Evolutionary conservation across 2,888 invertebrate species (phyloP).

Genomic region (Bursaphelenchus okinawaensis): DNA sequence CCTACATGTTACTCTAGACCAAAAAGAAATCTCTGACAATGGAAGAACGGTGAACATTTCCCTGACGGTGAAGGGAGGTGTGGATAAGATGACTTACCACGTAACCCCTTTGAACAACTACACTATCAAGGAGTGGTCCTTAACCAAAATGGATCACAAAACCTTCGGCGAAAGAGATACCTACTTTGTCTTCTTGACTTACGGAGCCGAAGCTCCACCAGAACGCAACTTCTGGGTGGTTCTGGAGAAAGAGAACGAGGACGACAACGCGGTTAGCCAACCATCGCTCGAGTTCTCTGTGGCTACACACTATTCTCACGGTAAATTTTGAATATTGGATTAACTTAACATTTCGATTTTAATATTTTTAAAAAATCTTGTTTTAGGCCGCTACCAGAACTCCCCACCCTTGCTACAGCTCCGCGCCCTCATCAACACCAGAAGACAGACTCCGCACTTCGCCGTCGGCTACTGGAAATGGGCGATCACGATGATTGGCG

Average conservation of each 20-base stretch:
- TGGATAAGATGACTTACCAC: conserved; percentile 53
- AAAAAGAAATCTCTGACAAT: conserved; percentile 27
- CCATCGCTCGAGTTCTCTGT: conserved; percentile 50
- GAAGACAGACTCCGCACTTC: conserved; percentile 35
- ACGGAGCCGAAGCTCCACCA: conserved; percentile 45
- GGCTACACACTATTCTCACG: conserved; percentile 55
- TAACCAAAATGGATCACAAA: conserved; percentile 34
- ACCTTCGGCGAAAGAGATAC: conserved; percentile 32
- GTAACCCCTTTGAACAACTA: conserved; percentile 51
- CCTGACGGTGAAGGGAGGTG: conserved; percentile 47
- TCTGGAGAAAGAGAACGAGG: conserved; percentile 34
- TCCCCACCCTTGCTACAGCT: conserved; percentile 50
- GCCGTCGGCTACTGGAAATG: conserved; percentile 37
- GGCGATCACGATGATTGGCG: conserved; percentile 49
- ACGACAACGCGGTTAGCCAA: neutral
- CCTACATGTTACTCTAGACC: conserved; percentile 38
- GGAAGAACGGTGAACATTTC: conserved; percentile 42
- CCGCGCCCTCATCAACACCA: conserved; percentile 41
- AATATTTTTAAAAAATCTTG: neutral
- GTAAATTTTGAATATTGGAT: conserved; percentile 13
- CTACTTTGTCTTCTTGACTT: conserved; percentile 55
- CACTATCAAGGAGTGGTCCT: conserved; percentile 46
- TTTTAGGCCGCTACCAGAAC: conserved; percentile 42
- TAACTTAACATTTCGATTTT: neutral
- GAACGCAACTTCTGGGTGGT: conserved; percentile 48